Evolutionary conservation across 2,113 vertebrate genomes (phyloP).

Genomic region (Scalopus aquaticus): DNA sequence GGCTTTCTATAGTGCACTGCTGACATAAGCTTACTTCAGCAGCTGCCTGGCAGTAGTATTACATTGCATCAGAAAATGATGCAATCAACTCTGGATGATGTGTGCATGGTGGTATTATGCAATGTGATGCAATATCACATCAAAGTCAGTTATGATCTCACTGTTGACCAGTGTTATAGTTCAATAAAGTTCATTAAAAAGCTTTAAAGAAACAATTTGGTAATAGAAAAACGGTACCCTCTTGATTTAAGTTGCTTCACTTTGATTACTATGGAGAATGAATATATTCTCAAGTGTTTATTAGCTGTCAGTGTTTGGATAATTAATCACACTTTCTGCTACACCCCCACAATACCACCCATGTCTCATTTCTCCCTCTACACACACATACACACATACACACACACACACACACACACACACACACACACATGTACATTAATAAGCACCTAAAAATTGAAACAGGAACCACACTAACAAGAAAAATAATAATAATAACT

Average conservation of each 20-base stretch:
- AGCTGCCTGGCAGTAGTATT: too few relatives aligned
- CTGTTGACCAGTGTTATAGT: too few relatives aligned
- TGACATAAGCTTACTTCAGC: too few relatives aligned
- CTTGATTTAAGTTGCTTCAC: background rate
- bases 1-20: too few relatives aligned
- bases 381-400: background rate
- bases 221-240: background rate
- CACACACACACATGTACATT: background rate
- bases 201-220: background rate
- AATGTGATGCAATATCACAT: too few relatives aligned
- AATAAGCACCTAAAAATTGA: slow-evolving; percentile 40
- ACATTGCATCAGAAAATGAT: too few relatives aligned
- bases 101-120: too few relatives aligned
- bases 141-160: too few relatives aligned
- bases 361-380: too few relatives aligned
- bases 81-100: too few relatives aligned
- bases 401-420: background rate
- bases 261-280: slow-evolving; percentile 16
- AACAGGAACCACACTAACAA: background rate
- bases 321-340: background rate
- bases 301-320: background rate
- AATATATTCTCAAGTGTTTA: background rate
- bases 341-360: background rate
- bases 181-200: too few relatives aligned
- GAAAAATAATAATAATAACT: background rate